These are phyloP conservation scores for Gobiocypris rarus DNA, from an alignment of 2,113 vertebrate genomes.

Conservation along the genomic window DNA sequence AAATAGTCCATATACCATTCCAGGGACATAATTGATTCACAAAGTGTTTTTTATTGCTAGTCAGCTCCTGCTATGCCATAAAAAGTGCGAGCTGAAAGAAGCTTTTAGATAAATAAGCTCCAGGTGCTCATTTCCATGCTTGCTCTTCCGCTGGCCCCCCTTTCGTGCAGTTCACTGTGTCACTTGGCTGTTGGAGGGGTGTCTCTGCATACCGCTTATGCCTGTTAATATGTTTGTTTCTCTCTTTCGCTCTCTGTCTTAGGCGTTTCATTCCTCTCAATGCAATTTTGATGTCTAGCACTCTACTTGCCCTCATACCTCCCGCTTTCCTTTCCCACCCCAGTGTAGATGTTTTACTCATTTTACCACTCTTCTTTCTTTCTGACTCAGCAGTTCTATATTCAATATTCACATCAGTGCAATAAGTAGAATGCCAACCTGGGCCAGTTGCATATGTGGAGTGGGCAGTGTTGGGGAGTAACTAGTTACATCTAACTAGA, in stretches of 20 bases:
- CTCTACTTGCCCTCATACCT: conserved; percentile 54
- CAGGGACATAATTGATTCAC: conserved; percentile 69
- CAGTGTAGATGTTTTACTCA: not conserved
- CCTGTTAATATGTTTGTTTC: not conserved
- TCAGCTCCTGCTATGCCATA: conserved; percentile 61
- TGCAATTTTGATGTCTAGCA: conserved; percentile 55
- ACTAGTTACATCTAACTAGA: too few species aligned
- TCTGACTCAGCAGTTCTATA: conserved; percentile 30
- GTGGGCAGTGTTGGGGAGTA: too few species aligned
- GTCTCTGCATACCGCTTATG: conserved; percentile 62
- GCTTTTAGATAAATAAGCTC: conserved; percentile 62
- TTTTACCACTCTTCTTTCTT: conserved; percentile 59
- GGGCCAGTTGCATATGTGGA: not conserved
- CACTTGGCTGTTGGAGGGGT: conserved; percentile 49
- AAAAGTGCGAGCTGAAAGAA: conserved; percentile 57
- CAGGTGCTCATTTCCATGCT: conserved; percentile 76
- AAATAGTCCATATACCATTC: conserved; percentile 73
- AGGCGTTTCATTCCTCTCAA: conserved; percentile 50
- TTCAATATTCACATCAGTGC: conserved; percentile 3
- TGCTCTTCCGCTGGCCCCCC: conserved; percentile 49
- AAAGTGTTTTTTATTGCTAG: conserved; percentile 66
- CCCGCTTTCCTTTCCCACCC: conserved; percentile 60
- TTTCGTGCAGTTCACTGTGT: conserved; percentile 37
- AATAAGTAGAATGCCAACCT: not conserved
- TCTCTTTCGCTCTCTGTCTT: conserved; percentile 48